Conservation (phyloP, 2,888 invertebrate genomes). For the Zele albiditarsus region DNA sequence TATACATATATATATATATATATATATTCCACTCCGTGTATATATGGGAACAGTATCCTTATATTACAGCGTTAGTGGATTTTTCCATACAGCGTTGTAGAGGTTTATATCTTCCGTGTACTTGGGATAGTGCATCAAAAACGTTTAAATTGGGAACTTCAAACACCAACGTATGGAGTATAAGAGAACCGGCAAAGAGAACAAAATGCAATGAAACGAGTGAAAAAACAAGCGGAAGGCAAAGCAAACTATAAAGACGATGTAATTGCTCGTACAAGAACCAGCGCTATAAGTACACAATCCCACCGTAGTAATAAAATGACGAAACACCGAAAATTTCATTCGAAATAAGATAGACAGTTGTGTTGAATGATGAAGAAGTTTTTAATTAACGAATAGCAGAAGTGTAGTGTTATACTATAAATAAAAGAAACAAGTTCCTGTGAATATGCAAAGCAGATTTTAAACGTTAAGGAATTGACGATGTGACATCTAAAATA, state of each 20-base stretch:
- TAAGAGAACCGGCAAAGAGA: background rate
- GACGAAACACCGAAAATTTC: too few relatives aligned
- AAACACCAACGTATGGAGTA: slow-evolving; percentile 28
- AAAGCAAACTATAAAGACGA: background rate
- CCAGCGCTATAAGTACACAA: too few relatives aligned
- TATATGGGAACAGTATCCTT: too few relatives aligned
- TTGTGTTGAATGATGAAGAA: too few relatives aligned
- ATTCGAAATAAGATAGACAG: too few relatives aligned
- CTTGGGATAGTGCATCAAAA: slow-evolving; percentile 26
- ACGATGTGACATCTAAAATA: background rate
- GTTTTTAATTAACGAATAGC: too few relatives aligned
- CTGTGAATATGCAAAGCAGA: background rate
- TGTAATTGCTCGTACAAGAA: background rate
- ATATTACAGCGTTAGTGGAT: too few relatives aligned
- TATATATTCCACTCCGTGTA: too few relatives aligned
- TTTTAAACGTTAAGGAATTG: background rate
- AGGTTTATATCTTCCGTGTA: background rate
- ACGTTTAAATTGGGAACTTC: slow-evolving; percentile 46
- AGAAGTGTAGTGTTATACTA: too few relatives aligned
- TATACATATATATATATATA: slow-evolving; percentile 3
- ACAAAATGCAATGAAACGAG: slow-evolving; percentile 27
- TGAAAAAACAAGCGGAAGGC: slow-evolving; percentile 19
- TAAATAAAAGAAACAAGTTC: too few relatives aligned
- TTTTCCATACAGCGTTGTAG: background rate
- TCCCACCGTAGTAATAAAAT: too few relatives aligned